These are phyloP conservation scores for Candoia aspera DNA, from an alignment of 2,113 vertebrate species.

Conservation along the genomic window DNA sequence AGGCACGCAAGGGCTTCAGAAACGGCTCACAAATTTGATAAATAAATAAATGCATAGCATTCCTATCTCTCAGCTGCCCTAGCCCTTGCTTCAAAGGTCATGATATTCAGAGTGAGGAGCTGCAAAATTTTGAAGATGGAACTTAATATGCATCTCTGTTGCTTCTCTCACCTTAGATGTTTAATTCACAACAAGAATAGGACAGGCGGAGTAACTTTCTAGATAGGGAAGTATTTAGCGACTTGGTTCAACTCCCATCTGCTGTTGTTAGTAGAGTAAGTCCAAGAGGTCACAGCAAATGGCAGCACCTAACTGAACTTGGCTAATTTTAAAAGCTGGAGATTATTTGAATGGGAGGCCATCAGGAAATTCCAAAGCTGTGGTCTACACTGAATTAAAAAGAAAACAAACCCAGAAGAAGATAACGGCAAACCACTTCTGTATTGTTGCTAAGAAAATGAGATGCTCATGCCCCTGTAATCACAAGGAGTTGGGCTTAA, in stretches of 20 bases:
- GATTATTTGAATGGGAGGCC: neutral
- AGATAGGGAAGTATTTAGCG: neutral
- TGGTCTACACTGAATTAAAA: neutral
- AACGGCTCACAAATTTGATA: neutral
- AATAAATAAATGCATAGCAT: neutral
- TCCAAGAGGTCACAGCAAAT: neutral
- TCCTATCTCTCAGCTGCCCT: neutral
- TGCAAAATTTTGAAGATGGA: neutral
- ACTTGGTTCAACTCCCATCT: neutral
- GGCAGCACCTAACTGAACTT: neutral
- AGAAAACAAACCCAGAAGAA: neutral
- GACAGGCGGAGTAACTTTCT: neutral
- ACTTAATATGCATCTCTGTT: neutral
- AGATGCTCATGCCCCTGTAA: neutral
- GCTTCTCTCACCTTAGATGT: too few species aligned
- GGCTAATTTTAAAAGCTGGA: neutral
- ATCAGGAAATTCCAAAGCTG: neutral
- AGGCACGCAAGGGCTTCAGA: neutral
- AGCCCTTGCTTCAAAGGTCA: neutral
- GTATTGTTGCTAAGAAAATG: neutral
- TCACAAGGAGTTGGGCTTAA: neutral
- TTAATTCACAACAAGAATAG: neutral
- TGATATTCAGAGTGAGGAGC: neutral
- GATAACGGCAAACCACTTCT: neutral
- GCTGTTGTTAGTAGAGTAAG: neutral